Base-by-base conservation (phyloP, 2,113 vertebrate species). In the Lutjanus erythropterus region DNA sequence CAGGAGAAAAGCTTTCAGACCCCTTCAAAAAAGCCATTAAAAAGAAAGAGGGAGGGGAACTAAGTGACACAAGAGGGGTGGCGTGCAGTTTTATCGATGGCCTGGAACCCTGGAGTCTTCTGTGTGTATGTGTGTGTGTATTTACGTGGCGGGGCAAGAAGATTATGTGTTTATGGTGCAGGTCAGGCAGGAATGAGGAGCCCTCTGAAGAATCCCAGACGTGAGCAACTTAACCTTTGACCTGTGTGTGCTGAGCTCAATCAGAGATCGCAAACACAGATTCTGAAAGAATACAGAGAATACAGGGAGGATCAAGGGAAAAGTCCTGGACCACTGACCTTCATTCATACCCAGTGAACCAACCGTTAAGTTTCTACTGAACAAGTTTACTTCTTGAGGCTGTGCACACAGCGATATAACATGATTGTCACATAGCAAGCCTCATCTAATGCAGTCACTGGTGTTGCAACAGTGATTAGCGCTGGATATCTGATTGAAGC, bases 21-120 rank as follows among this genome's bases (percentile, higher is more conserved):
- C 80, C 81, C 78, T 91, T 95, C 91, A 91, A 94, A 93, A n/a
- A 94, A 95, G 92, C 92, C 88, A 87, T 95, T 96, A 93, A 87
- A 89, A 89, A 86, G 80, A 80, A 87, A 65, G 59, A 25, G 68
- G 83, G 84, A 69, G 41, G 84, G 80, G 62, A 52, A 58, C 52
- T 55, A 66, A 83, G 81, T 74, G 88, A 27, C 75, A 84, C 61
- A n/a, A 69, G 83, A 47, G 49, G 78, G 79, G 74, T 18, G 56
- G 78, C 77, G 85, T 86, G 80, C 69, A 29, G 52, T 89, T 87
- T 89, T 84, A 93, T 93, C 82, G 84, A 91, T 82, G 90, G 71
- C 76, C 86, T 91, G 92, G 75, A 93, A 94, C 88, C 87, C 90
- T n/a, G n/a, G 86, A 94, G 78, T 71, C 81, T 75, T 84, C 81